Percentiles rank a stretch among this genome's conserved stretches.
Evolutionary conservation across 2,888 invertebrate genomes (phyloP).

Genomic region (Scaptomyza flava): DNA sequence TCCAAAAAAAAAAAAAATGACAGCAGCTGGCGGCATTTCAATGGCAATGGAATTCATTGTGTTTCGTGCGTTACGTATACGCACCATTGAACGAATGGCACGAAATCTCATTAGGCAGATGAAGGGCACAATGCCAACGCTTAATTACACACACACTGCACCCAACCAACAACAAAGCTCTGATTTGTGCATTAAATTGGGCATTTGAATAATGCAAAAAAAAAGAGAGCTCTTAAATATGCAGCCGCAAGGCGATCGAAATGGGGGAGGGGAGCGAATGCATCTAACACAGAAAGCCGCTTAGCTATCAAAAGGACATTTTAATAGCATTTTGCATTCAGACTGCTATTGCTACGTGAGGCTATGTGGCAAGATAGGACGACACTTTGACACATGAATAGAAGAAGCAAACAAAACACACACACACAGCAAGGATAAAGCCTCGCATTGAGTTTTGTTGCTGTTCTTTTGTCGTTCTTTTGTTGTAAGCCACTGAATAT

Average conservation of each 20-base stretch:
- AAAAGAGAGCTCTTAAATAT: constrained; percentile 48
- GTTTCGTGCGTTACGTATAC: constrained; percentile 47
- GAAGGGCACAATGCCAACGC: constrained; percentile 19
- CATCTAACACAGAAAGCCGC: constrained; percentile 7
- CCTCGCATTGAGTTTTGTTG: constrained; percentile 10
- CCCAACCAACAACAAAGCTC: not conserved
- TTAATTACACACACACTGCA: constrained; percentile 53
- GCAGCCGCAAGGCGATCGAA: not conserved
- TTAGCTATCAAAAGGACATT: constrained; percentile 28
- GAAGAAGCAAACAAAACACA: constrained; percentile 18
- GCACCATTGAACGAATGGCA: constrained; percentile 42
- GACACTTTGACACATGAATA: constrained; percentile 73
- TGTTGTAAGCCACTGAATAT: constrained; percentile 63
- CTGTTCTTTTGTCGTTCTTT: constrained; percentile 1
- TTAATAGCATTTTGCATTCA: constrained; percentile 47
- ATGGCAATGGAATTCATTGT: constrained; percentile 6
- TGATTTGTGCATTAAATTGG: constrained; percentile 40
- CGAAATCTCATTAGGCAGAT: constrained; percentile 58
- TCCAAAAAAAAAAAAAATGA: constrained; percentile 1
- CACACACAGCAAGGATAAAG: constrained; percentile 15
- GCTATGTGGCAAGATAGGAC: constrained; percentile 27
- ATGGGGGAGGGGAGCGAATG: not conserved
- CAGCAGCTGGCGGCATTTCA: constrained; percentile 28
- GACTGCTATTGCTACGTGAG: constrained; percentile 41
- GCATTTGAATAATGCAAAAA: constrained; percentile 4